Conservation (phyloP, 1,140 invertebrate species). For the Achatina immaculata region DNA sequence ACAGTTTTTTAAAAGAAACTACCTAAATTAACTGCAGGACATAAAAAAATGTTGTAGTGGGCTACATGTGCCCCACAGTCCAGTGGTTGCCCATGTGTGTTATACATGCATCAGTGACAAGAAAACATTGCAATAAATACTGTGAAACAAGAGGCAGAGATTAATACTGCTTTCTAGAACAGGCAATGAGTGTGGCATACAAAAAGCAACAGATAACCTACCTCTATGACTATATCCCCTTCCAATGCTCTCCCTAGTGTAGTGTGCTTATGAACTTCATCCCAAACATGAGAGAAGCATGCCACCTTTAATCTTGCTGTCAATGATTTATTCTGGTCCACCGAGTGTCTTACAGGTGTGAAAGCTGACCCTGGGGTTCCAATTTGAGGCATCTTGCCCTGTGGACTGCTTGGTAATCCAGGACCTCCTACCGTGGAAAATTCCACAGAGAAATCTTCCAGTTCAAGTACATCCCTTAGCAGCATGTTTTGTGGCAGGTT, state of each 20-base stretch:
- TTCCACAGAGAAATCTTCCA: constrained; percentile 8
- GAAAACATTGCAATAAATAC: no score
- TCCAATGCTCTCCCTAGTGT: constrained; percentile 7
- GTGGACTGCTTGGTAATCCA: neutral
- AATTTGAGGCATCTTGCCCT: constrained; percentile 21
- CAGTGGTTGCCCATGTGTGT: no score
- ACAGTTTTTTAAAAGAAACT: no score
- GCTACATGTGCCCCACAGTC: no score
- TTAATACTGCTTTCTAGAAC: no score
- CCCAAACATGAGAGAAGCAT: neutral
- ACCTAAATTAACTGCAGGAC: no score
- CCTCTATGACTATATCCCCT: constrained; percentile 33
- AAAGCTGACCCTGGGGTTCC: constrained; percentile 39
- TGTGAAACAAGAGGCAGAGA: no score
- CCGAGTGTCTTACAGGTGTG: constrained; percentile 17
- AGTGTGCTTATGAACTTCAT: constrained; percentile 13
- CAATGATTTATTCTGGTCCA: neutral
- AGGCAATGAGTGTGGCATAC: no score
- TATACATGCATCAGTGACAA: no score
- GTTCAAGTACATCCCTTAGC: constrained; percentile 1
- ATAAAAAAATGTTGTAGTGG: no score
- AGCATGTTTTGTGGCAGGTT: constrained; percentile 11
- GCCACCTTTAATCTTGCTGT: neutral
- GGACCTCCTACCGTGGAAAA: neutral
- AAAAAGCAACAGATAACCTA: no score